These are phyloP conservation scores for Pangasius macronema DNA, from an alignment of 2,797 vertebrate genomes.

Conservation along the genomic window DNA sequence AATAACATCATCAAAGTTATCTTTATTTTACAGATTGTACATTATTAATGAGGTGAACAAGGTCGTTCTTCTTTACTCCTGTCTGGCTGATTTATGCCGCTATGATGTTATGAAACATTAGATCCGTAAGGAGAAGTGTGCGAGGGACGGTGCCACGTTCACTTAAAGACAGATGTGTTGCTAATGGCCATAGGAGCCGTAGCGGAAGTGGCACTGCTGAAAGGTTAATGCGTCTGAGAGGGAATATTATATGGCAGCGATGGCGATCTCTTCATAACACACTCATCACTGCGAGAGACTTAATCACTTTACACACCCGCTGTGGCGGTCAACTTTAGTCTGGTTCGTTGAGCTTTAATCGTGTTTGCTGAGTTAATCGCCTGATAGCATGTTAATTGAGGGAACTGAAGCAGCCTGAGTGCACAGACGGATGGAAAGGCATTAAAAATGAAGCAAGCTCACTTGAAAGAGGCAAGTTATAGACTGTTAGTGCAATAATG, in stretches of 20 bases:
- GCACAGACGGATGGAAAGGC: background rate
- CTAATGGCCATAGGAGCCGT: slow-evolving; percentile 77
- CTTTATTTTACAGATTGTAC: background rate
- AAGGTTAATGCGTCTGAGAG: slow-evolving; percentile 75
- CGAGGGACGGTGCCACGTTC: background rate
- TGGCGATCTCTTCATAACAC: slow-evolving; percentile 74
- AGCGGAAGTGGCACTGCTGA: slow-evolving; percentile 61
- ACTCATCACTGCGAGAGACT: slow-evolving; percentile 41
- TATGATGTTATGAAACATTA: background rate
- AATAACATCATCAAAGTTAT: background rate
- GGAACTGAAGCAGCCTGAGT: slow-evolving; percentile 24
- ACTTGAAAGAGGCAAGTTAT: background rate
- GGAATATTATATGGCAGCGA: slow-evolving; percentile 74
- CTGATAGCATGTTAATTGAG: slow-evolving; percentile 55
- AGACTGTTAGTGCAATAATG: background rate
- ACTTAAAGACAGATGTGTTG: slow-evolving; percentile 59
- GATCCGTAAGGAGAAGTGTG: background rate
- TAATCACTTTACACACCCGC: slow-evolving; percentile 57
- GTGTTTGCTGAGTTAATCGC: slow-evolving; percentile 63
- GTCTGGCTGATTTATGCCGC: background rate
- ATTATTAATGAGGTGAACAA: background rate
- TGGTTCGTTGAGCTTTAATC: slow-evolving; percentile 57
- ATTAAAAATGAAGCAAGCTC: background rate
- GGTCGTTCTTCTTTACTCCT: background rate
- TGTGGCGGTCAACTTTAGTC: slow-evolving; percentile 45